These are phyloP conservation scores for Cebuella pygmaea DNA, from an alignment of 2,797 vertebrate genomes.

Conservation along the genomic window DNA sequence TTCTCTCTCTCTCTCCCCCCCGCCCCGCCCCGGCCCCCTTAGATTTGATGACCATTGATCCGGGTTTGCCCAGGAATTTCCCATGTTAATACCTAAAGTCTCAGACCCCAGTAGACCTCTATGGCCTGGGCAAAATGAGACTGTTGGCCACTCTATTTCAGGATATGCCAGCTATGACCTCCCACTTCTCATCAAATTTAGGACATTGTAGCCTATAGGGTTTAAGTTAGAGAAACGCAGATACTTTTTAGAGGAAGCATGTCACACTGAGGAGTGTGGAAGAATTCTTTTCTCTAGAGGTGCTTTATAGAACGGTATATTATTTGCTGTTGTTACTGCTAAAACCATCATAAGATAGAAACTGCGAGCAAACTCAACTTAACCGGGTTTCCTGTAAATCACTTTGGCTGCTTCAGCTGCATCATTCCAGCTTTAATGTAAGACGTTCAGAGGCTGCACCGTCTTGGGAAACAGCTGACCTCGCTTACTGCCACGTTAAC, in stretches of 20 bases:
- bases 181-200: not conserved
- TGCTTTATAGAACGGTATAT: not conserved
- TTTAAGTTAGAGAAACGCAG: not conserved
- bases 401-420: not conserved
- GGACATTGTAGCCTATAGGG: not conserved
- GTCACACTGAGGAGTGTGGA: fast-evolving
- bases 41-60: fast-evolving
- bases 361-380: not conserved
- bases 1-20: too few relatives aligned
- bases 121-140: not conserved
- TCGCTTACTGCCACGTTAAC: not conserved
- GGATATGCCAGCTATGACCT: not conserved
- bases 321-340: not conserved
- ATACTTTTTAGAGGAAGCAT: not conserved
- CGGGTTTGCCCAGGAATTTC: not conserved
- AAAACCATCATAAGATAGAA: not conserved
- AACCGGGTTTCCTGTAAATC: constrained; percentile 8
- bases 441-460: constrained; percentile 11
- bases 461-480: constrained; percentile 48
- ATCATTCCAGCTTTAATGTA: not conserved
- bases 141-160: not conserved
- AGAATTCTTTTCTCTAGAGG: not conserved
- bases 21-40: fast-evolving
- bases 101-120: not conserved
- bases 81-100: not conserved